Evolutionary conservation across 2,113 vertebrate genomes (phyloP), one percentile per base, ranked within the genome.

Genomic region (Saguinus imperator): DNA sequence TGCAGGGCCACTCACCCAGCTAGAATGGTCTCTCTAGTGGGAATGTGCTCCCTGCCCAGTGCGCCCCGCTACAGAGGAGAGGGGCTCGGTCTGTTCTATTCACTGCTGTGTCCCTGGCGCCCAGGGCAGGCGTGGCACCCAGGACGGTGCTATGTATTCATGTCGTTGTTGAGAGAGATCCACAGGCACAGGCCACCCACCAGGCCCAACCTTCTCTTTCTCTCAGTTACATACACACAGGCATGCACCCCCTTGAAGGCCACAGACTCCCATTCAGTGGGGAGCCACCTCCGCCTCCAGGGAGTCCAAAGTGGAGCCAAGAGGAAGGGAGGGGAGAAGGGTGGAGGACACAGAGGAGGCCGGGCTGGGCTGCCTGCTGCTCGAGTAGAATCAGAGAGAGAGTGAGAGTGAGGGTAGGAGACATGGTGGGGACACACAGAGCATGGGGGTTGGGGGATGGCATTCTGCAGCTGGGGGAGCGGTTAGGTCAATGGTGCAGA

Each of bases 401-500:
- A 68, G 57, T 40, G 61, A 32, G 86, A 61, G 50, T 58, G 86
- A 95, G 37, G 84, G 64, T 35, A 73, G 23, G 10, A 11, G 70
- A 35, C 14, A 57, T 61, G 14, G 17, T 12, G 35, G 16, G 27
- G 70, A n/a, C 94, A 80, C 81, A 80, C 86, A 81, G 6, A 94
- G 88, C 97, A 94, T 8, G 77, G 13, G 37, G 80, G 29, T 0
- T 0, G 3, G 3, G 91, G 89, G 85, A 88, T 4, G 95, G 94
- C 96, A 95, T 94, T 97, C 98, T 97, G 98, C 97, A 14, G 96
- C 97, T 50, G 1, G 95, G 97, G 85, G 88, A 97, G 98, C 97
- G 27, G 95, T 98, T 98, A 98, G 96, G 89, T 97, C 97, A 97
- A 95, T 95, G 98, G 96, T 98, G 98, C 97, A 97, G 97, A 95